Conservation (phyloP, 2,113 vertebrate species). For the Toxotes jaculatrix region DNA sequence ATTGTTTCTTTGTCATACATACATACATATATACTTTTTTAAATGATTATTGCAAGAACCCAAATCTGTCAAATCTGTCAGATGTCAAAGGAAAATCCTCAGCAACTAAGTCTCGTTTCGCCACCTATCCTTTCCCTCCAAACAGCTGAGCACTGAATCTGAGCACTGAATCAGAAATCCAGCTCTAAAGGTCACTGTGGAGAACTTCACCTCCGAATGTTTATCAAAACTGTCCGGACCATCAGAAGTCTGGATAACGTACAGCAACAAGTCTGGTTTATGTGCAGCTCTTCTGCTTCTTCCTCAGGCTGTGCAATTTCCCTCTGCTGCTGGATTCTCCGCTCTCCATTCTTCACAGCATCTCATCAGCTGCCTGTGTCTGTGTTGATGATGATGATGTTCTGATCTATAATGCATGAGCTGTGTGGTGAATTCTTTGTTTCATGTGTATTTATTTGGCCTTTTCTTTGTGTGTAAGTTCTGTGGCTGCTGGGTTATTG, state of each 20-base stretch:
- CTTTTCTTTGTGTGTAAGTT: not conserved
- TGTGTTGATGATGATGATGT: slow-evolving; percentile 28
- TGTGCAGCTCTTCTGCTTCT: slow-evolving; percentile 31
- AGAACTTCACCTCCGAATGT: not conserved
- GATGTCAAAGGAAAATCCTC: not conserved
- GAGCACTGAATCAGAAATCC: not conserved
- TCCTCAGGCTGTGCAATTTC: not conserved
- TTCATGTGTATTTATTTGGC: not conserved
- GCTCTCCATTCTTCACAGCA: slow-evolving; percentile 35
- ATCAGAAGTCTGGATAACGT: not conserved
- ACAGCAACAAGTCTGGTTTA: not conserved
- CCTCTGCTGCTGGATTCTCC: slow-evolving; percentile 16
- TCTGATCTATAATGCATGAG: slow-evolving; percentile 63
- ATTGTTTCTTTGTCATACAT: too few species aligned
- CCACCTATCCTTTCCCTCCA: not conserved
- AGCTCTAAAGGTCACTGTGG: not conserved
- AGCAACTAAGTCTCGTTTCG: not conserved
- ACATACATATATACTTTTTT: too few species aligned
- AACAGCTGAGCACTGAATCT: not conserved
- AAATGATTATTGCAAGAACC: too few species aligned
- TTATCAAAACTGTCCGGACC: not conserved
- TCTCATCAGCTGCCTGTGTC: slow-evolving; percentile 52
- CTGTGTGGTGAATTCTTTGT: slow-evolving; percentile 26
- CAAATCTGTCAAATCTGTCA: too few species aligned
- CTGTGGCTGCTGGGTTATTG: slow-evolving; percentile 40